Conservation (phyloP, 2,113 vertebrate genomes). For the Brachyhypopomus gauderio region DNA sequence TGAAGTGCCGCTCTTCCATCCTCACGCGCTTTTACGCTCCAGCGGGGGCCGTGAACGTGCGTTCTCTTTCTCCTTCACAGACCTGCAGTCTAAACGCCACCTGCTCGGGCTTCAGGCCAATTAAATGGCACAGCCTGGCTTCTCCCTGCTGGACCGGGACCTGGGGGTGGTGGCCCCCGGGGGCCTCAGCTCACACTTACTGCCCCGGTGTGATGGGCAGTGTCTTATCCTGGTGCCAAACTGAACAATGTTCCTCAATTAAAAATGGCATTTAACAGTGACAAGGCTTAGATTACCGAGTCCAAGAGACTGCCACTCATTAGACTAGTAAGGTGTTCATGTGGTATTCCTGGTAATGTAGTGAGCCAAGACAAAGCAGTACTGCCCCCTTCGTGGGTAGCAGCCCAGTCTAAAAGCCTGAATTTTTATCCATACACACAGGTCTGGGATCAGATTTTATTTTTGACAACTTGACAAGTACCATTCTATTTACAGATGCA, state of each 20-base stretch:
- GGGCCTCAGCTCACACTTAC: not conserved
- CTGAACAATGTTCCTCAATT: not conserved
- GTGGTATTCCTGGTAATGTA: not conserved
- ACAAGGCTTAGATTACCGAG: not conserved
- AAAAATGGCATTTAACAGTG: not conserved
- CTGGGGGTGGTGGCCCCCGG: too few relatives aligned
- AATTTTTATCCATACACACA: too few relatives aligned
- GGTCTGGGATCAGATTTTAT: too few relatives aligned
- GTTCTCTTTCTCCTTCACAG: constrained; percentile 35
- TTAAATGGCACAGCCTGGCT: constrained; percentile 12
- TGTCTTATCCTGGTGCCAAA: not conserved
- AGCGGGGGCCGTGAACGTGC: constrained; percentile 29
- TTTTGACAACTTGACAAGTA: too few relatives aligned
- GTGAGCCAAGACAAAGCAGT: not conserved
- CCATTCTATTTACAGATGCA: too few relatives aligned
- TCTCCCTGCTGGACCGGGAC: too few relatives aligned
- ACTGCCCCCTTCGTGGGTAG: not conserved
- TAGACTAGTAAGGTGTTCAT: not conserved
- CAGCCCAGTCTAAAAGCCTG: too few relatives aligned
- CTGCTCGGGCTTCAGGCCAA: constrained; percentile 48
- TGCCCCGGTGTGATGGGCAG: not conserved
- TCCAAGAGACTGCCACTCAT: not conserved
- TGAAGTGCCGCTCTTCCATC: constrained; percentile 52
- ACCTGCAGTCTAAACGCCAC: constrained; percentile 59
- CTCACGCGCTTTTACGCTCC: constrained; percentile 29